Evolutionary conservation across 2,113 vertebrate species (phyloP).

Genomic region (Laterallus jamaicensis): DNA sequence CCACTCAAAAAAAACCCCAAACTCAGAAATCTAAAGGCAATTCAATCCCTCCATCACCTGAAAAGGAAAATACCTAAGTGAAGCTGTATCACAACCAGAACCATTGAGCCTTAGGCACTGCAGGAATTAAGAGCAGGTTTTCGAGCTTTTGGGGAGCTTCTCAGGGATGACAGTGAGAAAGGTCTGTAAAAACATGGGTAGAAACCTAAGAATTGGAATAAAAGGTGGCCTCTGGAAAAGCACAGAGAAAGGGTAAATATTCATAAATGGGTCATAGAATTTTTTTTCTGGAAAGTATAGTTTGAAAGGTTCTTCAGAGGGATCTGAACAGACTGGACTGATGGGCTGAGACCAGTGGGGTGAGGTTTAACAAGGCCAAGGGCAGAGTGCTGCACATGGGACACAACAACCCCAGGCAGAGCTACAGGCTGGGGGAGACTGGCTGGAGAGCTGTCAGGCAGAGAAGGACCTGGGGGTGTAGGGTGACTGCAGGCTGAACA

Average conservation of each 20-base stretch:
- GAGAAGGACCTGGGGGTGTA: too few relatives aligned
- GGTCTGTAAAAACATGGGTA: not conserved
- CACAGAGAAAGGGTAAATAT: not conserved
- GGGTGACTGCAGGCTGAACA: too few relatives aligned
- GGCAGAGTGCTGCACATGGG: too few relatives aligned
- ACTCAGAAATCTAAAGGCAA: not conserved
- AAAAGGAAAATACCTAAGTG: not conserved
- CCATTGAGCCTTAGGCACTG: accelerated
- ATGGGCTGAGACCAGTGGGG: too few relatives aligned
- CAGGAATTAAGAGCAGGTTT: not conserved
- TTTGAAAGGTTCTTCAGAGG: not conserved
- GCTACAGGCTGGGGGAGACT: too few relatives aligned
- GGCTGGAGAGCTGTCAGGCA: too few relatives aligned
- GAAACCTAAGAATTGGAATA: not conserved
- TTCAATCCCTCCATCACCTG: not conserved
- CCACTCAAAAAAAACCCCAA: too few relatives aligned
- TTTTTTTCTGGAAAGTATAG: not conserved
- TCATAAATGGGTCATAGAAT: not conserved
- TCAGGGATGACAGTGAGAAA: not conserved
- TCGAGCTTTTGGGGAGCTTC: not conserved
- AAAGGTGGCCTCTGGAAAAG: not conserved
- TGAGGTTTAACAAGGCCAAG: too few relatives aligned
- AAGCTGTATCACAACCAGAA: not conserved
- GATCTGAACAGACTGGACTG: too few relatives aligned
- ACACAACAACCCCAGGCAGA: too few relatives aligned